Evolutionary conservation across 1,140 invertebrate genomes (phyloP).

Genomic region (Drosophila bocqueti): DNA sequence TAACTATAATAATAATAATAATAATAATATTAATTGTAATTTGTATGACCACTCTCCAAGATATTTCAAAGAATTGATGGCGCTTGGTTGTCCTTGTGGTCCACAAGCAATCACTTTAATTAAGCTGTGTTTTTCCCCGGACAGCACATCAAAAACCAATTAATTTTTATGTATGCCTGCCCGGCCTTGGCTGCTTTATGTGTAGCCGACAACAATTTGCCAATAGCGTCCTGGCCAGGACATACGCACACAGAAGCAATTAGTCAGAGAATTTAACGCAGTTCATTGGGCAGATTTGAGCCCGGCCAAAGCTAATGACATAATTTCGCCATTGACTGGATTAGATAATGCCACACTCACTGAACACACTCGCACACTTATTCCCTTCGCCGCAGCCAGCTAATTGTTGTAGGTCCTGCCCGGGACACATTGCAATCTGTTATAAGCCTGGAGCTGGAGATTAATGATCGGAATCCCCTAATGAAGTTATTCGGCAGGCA

Average conservation of each 20-base stretch:
- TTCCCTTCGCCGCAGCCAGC: conserved; percentile 10
- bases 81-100: conserved; percentile 2
- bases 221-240: conserved; percentile 37
- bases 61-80: neutral
- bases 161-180: conserved; percentile 65
- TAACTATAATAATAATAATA: no score
- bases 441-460: conserved; percentile 48
- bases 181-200: conserved; percentile 23
- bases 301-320: conserved; percentile 68
- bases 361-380: conserved; percentile 18
- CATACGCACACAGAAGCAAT: conserved; percentile 67
- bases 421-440: conserved; percentile 46
- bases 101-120: conserved; percentile 32
- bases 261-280: conserved; percentile 75
- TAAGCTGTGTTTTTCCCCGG: conserved; percentile 18
- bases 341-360: conserved; percentile 47
- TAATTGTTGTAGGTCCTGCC: conserved; percentile 65
- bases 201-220: conserved; percentile 35
- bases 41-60: neutral
- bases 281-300: conserved; percentile 74
- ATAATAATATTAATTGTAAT: no score
- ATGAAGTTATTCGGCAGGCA: conserved; percentile 38
- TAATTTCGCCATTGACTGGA: conserved; percentile 71
- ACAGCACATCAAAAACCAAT: conserved; percentile 70
- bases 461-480: conserved; percentile 72